Evolutionary conservation across 2,797 vertebrate genomes (phyloP).

Genomic region (Microctenopoma steveboyesi): DNA sequence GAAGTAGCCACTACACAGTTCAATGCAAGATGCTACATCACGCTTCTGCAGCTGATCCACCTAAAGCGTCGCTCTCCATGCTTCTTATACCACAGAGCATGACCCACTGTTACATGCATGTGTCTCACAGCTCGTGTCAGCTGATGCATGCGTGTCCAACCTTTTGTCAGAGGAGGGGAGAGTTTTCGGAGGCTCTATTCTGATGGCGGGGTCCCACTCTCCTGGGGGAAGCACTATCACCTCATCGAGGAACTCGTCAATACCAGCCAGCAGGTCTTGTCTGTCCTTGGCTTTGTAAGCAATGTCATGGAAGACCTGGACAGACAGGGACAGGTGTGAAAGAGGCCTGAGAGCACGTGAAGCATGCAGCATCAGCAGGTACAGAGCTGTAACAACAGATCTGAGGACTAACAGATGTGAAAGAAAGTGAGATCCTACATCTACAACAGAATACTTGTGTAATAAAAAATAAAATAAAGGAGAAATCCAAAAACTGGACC

Average conservation of each 20-base stretch:
- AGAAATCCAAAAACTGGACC: no score
- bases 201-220: slow-evolving; percentile 97
- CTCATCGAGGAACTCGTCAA: slow-evolving; percentile 98
- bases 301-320: slow-evolving; percentile 97
- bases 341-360: slow-evolving; percentile 18
- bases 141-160: slow-evolving; percentile 67
- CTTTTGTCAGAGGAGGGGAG: slow-evolving; percentile 97
- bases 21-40: slow-evolving; percentile 7
- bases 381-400: slow-evolving; percentile 13
- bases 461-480: no score
- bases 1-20: slow-evolving; percentile 24
- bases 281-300: slow-evolving; percentile 98
- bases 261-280: slow-evolving; percentile 95
- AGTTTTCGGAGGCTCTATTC: slow-evolving; percentile 97
- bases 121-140: neutral
- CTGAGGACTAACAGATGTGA: slow-evolving; percentile 15
- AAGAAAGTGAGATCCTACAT: neutral
- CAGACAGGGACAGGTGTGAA: slow-evolving; percentile 6
- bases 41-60: neutral
- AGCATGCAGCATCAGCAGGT: neutral
- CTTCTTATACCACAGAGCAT: no score
- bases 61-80: no score
- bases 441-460: no score
- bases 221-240: slow-evolving; percentile 98
- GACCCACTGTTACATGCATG: no score